Evolutionary conservation across 2,113 vertebrate genomes (phyloP).

Genomic region (Megaptera novaeangliae): DNA sequence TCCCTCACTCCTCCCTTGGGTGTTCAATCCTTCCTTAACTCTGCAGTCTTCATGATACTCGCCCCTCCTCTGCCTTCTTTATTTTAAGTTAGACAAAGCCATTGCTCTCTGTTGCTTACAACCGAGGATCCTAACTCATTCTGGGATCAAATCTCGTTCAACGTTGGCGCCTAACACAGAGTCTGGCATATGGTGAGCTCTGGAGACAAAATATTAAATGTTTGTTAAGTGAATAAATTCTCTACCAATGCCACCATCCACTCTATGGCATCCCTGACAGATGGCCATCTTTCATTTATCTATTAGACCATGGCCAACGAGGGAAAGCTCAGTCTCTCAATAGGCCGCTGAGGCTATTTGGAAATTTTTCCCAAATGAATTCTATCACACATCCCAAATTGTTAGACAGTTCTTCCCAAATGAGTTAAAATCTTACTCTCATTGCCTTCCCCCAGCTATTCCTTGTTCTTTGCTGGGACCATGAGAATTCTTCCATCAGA

Average conservation of each 20-base stretch:
- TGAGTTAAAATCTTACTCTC: slow-evolving; percentile 33
- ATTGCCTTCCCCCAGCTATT: background rate
- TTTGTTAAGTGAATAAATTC: background rate
- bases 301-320: background rate
- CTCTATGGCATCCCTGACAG: background rate
- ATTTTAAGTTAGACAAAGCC: background rate
- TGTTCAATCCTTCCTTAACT: background rate
- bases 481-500: slow-evolving; percentile 26
- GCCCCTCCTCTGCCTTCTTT: background rate
- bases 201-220: background rate
- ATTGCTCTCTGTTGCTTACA: background rate
- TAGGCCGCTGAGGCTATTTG: background rate
- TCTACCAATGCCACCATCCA: background rate
- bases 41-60: background rate
- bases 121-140: background rate
- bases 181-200: background rate
- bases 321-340: background rate
- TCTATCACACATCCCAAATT: background rate
- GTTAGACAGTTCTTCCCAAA: slow-evolving; percentile 45
- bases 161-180: background rate
- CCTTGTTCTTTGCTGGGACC: background rate
- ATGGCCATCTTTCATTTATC: background rate
- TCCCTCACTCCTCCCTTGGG: background rate
- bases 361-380: background rate
- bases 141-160: background rate